These are phyloP conservation scores for Drosophila birchii DNA, from an alignment of 2,888 invertebrate species.

Conservation along the genomic window DNA sequence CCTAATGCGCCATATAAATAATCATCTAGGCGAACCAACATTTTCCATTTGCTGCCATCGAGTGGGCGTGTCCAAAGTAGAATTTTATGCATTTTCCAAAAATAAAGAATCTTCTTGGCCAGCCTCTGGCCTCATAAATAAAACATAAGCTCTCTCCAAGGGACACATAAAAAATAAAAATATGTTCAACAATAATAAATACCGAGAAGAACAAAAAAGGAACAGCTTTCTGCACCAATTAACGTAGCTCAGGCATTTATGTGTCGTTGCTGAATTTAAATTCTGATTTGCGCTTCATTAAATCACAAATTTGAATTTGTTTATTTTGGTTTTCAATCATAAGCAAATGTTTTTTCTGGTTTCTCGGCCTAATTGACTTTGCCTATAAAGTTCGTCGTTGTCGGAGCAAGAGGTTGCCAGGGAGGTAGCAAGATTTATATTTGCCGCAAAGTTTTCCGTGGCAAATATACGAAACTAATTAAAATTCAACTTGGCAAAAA, in stretches of 20 bases:
- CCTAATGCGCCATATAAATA: slow-evolving; percentile 64
- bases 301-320: slow-evolving; percentile 57
- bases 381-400: slow-evolving; percentile 48
- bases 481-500: slow-evolving; percentile 80
- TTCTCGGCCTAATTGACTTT: slow-evolving; percentile 62
- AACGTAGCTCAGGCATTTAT: slow-evolving; percentile 42
- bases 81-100: slow-evolving; percentile 60
- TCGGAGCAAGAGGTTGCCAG: too few relatives aligned
- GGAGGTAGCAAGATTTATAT: slow-evolving; percentile 64
- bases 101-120: slow-evolving; percentile 46
- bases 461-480: slow-evolving; percentile 76
- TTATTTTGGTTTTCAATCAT: slow-evolving; percentile 46
- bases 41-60: slow-evolving; percentile 45
- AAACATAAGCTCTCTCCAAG: slow-evolving; percentile 39
- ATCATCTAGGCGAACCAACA: slow-evolving; percentile 52
- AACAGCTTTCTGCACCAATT: slow-evolving; percentile 66
- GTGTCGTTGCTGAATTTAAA: slow-evolving; percentile 35
- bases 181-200: slow-evolving; percentile 35
- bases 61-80: slow-evolving; percentile 54
- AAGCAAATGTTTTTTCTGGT: slow-evolving; percentile 35
- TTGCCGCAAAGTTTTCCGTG: slow-evolving; percentile 57
- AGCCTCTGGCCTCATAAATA: slow-evolving; percentile 57
- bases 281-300: slow-evolving; percentile 72
- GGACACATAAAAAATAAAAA: slow-evolving; percentile 47
- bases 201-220: slow-evolving; percentile 7